Evolutionary conservation across 2,113 vertebrate genomes (phyloP).

Genomic region (Phainopepla nitens): DNA sequence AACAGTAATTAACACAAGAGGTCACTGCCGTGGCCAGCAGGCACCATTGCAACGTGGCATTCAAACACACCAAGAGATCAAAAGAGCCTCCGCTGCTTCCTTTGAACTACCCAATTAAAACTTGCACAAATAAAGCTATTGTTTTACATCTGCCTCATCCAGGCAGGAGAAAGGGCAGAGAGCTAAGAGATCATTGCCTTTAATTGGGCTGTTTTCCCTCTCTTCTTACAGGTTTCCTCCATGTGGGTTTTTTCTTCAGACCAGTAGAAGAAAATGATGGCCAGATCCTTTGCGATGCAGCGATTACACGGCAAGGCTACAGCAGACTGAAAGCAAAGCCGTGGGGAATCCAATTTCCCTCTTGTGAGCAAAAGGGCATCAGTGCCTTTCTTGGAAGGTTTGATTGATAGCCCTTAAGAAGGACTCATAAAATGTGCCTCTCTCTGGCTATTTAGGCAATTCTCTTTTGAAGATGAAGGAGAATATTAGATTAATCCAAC

Average conservation of each 20-base stretch:
- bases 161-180: background rate
- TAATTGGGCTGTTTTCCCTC: slow-evolving; percentile 35
- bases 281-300: background rate
- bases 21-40: slow-evolving; percentile 22
- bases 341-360: slow-evolving; percentile 24
- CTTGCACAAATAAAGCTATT: slow-evolving; percentile 54
- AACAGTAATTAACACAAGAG: slow-evolving; percentile 57
- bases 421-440: slow-evolving; percentile 7
- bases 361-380: slow-evolving; percentile 16
- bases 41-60: background rate
- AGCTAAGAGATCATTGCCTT: background rate
- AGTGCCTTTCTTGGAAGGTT: background rate
- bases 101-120: slow-evolving; percentile 64
- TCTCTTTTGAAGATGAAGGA: slow-evolving; percentile 32
- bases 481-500: slow-evolving; percentile 54
- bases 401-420: slow-evolving; percentile 39
- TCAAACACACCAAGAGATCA: slow-evolving; percentile 26
- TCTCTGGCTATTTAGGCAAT: slow-evolving; percentile 52
- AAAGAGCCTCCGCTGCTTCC: background rate
- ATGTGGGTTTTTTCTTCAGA: background rate
- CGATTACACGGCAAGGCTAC: background rate
- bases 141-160: slow-evolving; percentile 37
- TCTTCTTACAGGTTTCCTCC: background rate
- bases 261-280: background rate
- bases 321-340: slow-evolving; percentile 16